These are phyloP conservation scores for Axinella damicornis DNA, from an alignment of 37 sponge, comb jelly and placozoan species.

Conservation along the genomic window DNA sequence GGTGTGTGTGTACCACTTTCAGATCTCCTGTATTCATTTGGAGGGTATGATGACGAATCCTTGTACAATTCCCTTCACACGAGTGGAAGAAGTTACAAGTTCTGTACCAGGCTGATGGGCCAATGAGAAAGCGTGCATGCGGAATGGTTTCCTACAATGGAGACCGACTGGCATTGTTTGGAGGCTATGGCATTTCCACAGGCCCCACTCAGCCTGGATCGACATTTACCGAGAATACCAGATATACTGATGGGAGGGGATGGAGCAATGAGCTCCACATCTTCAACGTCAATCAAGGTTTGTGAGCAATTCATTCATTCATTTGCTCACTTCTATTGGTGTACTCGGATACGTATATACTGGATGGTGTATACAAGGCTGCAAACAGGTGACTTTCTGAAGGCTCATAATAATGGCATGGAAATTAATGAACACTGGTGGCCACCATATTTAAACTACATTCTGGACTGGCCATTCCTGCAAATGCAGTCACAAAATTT, in stretches of 20 bases:
- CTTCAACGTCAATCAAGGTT: slow-evolving; percentile 17
- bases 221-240: not conserved
- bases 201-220: slow-evolving; percentile 17
- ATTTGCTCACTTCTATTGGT: too few species aligned
- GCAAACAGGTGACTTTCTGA: too few species aligned
- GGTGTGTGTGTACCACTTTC: not conserved
- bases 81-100: not conserved
- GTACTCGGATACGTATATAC: too few species aligned
- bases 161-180: slow-evolving; percentile 2
- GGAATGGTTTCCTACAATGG: not conserved
- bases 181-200: slow-evolving; percentile 12
- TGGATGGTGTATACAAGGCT: too few species aligned
- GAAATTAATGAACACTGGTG: too few species aligned
- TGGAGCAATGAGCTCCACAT: slow-evolving; percentile 35
- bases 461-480: too few species aligned
- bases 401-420: too few species aligned
- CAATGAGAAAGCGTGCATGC: slow-evolving; percentile 1
- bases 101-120: not conserved
- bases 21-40: not conserved
- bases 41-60: not conserved
- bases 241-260: not conserved
- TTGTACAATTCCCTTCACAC: slow-evolving; percentile 1
- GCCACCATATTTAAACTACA: too few species aligned
- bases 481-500: too few species aligned
- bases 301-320: too few species aligned